Evolutionary conservation across 2,113 vertebrate genomes (phyloP).

Genomic region (Clarias magur): DNA sequence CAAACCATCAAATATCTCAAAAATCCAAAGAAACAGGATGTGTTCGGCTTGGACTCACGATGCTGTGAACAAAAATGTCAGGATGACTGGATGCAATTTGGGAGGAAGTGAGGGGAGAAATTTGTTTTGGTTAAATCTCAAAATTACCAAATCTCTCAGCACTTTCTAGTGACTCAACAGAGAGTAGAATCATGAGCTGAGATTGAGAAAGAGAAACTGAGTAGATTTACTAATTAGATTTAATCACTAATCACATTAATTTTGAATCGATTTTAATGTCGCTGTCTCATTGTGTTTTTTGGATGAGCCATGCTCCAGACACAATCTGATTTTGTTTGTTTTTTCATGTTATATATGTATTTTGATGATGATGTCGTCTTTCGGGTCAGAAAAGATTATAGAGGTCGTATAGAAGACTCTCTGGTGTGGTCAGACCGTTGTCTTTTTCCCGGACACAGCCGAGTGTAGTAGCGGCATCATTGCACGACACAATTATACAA

Average conservation of each 20-base stretch:
- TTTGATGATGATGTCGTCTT: background rate
- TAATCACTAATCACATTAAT: no score
- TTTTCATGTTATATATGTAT: background rate
- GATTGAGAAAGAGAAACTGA: background rate
- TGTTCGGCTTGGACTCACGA: background rate
- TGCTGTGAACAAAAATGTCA: background rate
- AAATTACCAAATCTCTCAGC: background rate
- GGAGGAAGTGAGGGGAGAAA: background rate
- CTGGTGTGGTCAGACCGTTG: background rate
- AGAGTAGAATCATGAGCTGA: background rate
- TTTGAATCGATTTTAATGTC: background rate
- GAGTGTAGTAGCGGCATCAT: no score
- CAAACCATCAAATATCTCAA: background rate
- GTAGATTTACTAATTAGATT: background rate
- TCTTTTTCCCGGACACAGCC: no score
- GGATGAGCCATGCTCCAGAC: background rate
- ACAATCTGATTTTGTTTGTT: background rate
- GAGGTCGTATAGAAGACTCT: background rate
- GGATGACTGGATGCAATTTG: background rate
- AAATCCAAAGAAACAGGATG: background rate
- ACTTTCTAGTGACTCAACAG: background rate
- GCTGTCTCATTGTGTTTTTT: background rate
- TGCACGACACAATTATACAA: background rate
- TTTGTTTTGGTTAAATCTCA: background rate
- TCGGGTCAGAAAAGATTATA: background rate